Evolutionary conservation across 2,113 vertebrate species (phyloP).

Genomic region (Pelecanoides urinatrix): DNA sequence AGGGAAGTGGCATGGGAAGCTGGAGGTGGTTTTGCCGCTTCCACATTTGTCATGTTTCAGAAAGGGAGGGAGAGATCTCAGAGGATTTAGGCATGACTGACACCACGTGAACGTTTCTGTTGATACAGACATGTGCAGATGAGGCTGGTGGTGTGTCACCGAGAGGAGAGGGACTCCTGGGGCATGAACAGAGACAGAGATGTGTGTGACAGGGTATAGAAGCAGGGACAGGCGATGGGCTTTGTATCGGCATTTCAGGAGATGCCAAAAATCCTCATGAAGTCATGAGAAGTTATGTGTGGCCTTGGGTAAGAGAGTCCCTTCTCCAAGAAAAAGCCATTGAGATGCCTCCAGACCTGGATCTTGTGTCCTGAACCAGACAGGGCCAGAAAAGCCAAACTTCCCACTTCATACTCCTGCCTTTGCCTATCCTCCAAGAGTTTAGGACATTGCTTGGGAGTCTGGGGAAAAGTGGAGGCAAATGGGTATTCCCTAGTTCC

Average conservation of each 20-base stretch:
- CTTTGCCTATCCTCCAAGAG: background rate
- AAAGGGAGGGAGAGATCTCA: background rate
- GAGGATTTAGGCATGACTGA: background rate
- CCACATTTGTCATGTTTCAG: background rate
- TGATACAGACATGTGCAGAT: background rate
- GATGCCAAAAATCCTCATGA: background rate
- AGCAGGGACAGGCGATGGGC: background rate
- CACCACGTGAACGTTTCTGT: rapidly evolving
- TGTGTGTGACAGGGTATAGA: background rate
- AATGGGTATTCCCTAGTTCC: background rate
- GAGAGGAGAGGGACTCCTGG: background rate
- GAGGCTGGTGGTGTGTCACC: background rate
- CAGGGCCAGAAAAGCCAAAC: background rate
- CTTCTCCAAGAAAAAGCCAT: background rate
- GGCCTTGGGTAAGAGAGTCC: background rate
- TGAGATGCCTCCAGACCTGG: background rate
- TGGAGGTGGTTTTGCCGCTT: background rate
- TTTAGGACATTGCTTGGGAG: background rate
- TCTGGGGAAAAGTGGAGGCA: background rate
- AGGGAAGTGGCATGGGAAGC: background rate
- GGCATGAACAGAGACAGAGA: background rate
- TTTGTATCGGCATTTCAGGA: background rate
- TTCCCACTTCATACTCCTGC: background rate
- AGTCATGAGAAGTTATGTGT: background rate
- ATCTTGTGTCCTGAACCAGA: background rate